Conservation (phyloP, 2,113 vertebrate genomes). For the Progne subis region DNA sequence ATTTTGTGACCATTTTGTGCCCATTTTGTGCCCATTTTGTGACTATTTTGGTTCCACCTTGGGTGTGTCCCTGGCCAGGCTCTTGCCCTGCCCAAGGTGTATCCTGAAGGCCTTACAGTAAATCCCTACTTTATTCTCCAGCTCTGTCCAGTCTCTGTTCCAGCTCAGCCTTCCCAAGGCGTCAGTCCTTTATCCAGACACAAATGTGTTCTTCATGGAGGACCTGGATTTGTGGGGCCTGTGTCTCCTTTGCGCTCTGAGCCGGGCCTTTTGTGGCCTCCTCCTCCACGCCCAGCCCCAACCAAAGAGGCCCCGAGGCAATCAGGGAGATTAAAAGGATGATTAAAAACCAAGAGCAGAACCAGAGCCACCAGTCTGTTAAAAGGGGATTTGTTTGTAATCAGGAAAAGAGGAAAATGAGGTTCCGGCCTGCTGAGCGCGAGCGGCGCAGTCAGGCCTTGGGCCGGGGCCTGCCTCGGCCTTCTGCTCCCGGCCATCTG, state of each 20-base stretch:
- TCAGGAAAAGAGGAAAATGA: slow-evolving; percentile 9
- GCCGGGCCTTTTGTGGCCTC: not conserved
- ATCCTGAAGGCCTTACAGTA: too few species aligned
- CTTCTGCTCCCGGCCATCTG: not conserved
- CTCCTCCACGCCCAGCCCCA: not conserved
- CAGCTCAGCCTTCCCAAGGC: not conserved
- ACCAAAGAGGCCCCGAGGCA: not conserved
- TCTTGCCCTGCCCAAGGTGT: too few species aligned
- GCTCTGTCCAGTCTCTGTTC: too few species aligned
- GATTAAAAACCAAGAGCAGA: not conserved
- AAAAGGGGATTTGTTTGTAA: slow-evolving; percentile 26
- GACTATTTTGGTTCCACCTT: too few species aligned
- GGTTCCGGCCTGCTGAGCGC: not conserved
- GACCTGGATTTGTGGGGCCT: not conserved
- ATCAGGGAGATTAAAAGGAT: slow-evolving; percentile 7
- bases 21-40: too few species aligned
- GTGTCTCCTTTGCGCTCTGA: not conserved
- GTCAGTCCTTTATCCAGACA: not conserved
- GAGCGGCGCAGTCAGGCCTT: not conserved
- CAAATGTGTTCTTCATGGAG: not conserved
- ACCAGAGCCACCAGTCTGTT: not conserved
- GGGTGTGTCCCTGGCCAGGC: too few species aligned
- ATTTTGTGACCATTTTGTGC: too few species aligned
- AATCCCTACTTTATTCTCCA: too few species aligned
- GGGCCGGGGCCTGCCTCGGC: not conserved